These are phyloP conservation scores for Myotis planiceps DNA, from an alignment of 2,797 vertebrate genomes.

Conservation along the genomic window DNA sequence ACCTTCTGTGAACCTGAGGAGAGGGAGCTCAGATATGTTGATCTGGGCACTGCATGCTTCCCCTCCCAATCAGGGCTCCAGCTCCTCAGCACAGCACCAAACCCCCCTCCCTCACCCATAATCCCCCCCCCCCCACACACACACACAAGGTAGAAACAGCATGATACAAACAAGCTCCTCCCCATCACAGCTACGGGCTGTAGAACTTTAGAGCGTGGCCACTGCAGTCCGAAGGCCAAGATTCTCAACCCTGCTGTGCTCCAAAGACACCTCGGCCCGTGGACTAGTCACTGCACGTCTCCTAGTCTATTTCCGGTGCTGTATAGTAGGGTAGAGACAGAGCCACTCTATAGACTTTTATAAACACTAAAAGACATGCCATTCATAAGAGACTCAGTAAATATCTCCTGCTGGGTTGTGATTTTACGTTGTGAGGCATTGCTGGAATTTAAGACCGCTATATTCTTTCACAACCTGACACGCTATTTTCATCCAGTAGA, in stretches of 20 bases:
- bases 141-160: background rate
- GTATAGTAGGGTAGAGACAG: fast-evolving
- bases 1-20: background rate
- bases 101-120: no score
- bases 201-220: background rate
- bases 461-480: background rate
- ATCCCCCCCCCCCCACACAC: no score
- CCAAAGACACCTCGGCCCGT: fast-evolving
- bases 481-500: background rate
- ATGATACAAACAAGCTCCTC: background rate
- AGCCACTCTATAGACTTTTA: background rate
- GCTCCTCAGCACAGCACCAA: background rate
- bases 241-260: background rate
- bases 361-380: background rate
- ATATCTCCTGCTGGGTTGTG: background rate
- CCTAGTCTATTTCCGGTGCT: background rate
- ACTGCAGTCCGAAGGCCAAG: fast-evolving
- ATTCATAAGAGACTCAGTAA: background rate
- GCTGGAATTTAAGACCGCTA: background rate
- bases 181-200: background rate
- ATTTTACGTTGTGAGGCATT: background rate
- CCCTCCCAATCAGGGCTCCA: background rate
- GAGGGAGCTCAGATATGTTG: fast-evolving
- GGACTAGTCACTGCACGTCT: no score
- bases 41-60: fast-evolving